Conservation (phyloP, 2,113 vertebrate species). For the Carollia perspicillata region DNA sequence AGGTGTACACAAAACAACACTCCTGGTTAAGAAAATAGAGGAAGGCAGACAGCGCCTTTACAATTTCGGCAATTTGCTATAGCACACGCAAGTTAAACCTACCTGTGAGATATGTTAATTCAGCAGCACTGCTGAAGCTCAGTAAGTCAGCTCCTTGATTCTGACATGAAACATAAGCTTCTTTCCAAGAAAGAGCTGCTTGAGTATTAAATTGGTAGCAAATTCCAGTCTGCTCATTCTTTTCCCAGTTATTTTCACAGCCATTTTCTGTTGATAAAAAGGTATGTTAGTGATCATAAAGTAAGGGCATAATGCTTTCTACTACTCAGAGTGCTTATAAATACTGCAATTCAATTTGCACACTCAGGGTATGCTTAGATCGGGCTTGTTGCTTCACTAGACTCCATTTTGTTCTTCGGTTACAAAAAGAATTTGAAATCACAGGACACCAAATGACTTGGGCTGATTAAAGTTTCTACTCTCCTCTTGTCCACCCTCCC, state of each 20-base stretch:
- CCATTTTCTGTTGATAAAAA: slow-evolving; percentile 86
- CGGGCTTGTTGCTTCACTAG: neutral
- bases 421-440: slow-evolving; percentile 15
- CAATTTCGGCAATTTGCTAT: neutral
- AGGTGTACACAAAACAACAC: neutral
- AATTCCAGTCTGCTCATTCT: slow-evolving; percentile 75
- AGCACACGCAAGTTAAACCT: slow-evolving; percentile 45
- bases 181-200: slow-evolving; percentile 90
- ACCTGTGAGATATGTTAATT: slow-evolving; percentile 84
- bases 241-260: slow-evolving; percentile 86
- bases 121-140: slow-evolving; percentile 83
- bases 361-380: neutral
- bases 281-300: slow-evolving; percentile 37
- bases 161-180: slow-evolving; percentile 91
- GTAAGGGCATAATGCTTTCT: neutral
- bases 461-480: neutral
- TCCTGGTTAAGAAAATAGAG: neutral
- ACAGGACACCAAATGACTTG: neutral
- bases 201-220: slow-evolving; percentile 93
- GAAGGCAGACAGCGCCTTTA: neutral
- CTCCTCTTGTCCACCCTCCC: neutral
- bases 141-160: slow-evolving; percentile 92
- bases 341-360: neutral
- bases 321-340: neutral
- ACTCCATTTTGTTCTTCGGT: neutral